Base-by-base conservation (phyloP, 2,113 vertebrate species). In the Chionis minor region DNA sequence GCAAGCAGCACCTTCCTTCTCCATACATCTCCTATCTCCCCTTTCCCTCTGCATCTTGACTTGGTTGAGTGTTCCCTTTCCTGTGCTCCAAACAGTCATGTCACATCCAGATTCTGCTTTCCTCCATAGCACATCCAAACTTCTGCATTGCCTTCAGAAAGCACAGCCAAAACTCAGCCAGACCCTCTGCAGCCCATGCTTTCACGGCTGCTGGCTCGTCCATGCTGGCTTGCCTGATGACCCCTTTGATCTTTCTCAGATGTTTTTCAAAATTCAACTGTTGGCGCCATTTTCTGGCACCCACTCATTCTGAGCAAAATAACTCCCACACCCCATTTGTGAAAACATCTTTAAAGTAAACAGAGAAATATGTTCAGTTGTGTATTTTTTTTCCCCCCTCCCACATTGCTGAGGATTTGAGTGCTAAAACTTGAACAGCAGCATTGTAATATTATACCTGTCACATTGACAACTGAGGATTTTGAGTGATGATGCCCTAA, bases 341-440 rank as follows among this genome's bases (percentile, higher is more conserved):
- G 47, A 92, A 95, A 97, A 70, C 45, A 72, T 88, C 63, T 88
- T 86, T 67, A 63, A 88, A 90, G n/a, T 10, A 94, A 94, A 75
- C 17, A 92, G 44, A 92, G 61, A 85, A 92, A 63, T 23, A 33
- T 71, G 33, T 92, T 82, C 59, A 44, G 12, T 69, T 8, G 8
- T 32, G 75, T 49, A 2, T 67, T 88, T 42, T 45, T 49, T 12
- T 8, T 23, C 12, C 3, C 44, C 32, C 59, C 71, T 71, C 74
- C 63, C 62, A 90, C 58, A 23, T 16, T 83, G 45, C 70, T 82
- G 66, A 81, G 13, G 28, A 79, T 90, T 90, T 86, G 62, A 90
- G 33, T 56, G 67, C 67, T 87, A 54, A 52, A 91, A 81, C 59
- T 79, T 82, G 78, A 87, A 32, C 35, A 80, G 21, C 63, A 80